These are phyloP conservation scores for Loxodonta africana DNA, from an alignment of 2,113 vertebrate species.

Conservation along the genomic window DNA sequence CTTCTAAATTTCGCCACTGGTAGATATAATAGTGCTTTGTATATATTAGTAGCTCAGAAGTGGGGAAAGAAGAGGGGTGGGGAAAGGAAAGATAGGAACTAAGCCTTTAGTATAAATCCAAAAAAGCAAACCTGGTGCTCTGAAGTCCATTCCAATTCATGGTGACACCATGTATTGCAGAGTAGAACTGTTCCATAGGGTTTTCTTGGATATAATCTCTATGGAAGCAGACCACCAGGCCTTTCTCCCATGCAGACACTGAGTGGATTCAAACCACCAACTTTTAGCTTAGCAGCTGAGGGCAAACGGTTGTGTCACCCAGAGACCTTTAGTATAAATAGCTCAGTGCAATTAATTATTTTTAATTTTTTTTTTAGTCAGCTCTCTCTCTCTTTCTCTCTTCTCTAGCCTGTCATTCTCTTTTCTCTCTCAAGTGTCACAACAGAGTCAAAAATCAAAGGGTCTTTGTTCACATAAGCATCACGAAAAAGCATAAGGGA, in stretches of 20 bases:
- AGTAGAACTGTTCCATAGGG: too few species aligned
- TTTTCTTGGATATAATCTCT: too few species aligned
- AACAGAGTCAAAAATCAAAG: neutral
- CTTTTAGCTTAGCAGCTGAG: too few species aligned
- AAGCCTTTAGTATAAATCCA: neutral
- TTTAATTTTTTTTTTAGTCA: neutral
- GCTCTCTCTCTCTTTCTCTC: neutral
- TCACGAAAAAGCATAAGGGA: neutral
- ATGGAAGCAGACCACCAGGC: too few species aligned
- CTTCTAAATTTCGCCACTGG: neutral
- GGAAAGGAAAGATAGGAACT: neutral
- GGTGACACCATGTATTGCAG: too few species aligned
- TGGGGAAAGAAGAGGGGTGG: too few species aligned
- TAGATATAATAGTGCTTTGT: too few species aligned
- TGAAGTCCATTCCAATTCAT: too few species aligned
- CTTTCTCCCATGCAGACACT: too few species aligned
- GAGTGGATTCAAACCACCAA: too few species aligned
- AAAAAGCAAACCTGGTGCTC: too few species aligned
- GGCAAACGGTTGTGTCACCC: too few species aligned
- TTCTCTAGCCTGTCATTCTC: neutral
- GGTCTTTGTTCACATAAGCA: neutral
- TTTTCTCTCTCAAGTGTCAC: neutral
- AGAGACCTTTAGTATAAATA: neutral
- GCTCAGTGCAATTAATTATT: neutral
- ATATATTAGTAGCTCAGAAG: neutral